Evolutionary conservation across 1,140 invertebrate species (phyloP), one percentile per base, ranked within the genome.

Genomic region (Zaprionus africanus): DNA sequence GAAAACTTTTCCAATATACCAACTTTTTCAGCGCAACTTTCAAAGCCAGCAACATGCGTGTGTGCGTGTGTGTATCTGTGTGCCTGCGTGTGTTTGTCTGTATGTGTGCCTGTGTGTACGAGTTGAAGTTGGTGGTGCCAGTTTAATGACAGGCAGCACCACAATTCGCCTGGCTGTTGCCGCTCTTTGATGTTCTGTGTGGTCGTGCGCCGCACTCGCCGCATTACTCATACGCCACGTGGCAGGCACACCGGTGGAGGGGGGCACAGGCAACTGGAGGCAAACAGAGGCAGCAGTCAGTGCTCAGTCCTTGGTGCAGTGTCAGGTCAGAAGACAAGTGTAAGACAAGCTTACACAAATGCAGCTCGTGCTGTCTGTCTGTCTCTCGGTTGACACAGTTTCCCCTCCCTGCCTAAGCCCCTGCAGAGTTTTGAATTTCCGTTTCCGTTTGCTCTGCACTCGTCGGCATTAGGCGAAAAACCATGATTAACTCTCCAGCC

Each of bases 1-100:
- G 62, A 72, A 91, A 91, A 91, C 88, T 91, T 91, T 91, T 91
- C 88, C 88, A 91, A 91, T 91, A 91, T 91, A 91, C 83, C 78
- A 88, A 88, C 84, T 88, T 88, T 90, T 82, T 58, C 65, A 75
- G 64, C 70, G 58, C 58, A 84, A 90, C 63, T 88, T 74, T 71
- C 58, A 79, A 73, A 72, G 75, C 78, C 66, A 77, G 62, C 65
- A 56, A 60, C 64, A 58, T 58, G 68, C 46, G 53, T 74, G 22
- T 22, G 22, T 58, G 49, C 24, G 26, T 54, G 54, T 63, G 36
- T 49, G 60, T 46, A 38, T 5, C 26, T 54, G 65, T 38, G 53
- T 74, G 54, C 54, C 31, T 24, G 28, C 49, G 56, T 60, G 38
- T 49, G 60, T 41, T 24, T 26, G 38, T 41, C 46, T 13, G 13